Base-by-base conservation (phyloP, 2,888 invertebrate genomes). In the Meloe dianella region DNA sequence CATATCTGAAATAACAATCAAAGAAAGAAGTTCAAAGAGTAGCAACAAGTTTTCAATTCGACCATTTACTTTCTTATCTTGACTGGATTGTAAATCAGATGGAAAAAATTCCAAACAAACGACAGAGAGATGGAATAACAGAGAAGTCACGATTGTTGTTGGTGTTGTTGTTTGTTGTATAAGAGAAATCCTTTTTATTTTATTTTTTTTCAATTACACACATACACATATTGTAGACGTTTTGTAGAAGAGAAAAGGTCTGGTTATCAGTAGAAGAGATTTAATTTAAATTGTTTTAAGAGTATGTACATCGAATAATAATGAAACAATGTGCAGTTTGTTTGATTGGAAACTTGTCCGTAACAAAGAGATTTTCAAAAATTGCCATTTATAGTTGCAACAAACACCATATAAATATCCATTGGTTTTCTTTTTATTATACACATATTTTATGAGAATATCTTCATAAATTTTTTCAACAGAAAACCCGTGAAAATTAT, bases 31-130 rank as follows among this genome's bases (percentile, higher is more conserved):
- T 54, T 24, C 54, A 54, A 54, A 54, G 54, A 54, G 54, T 54
- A 54, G 54, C 54, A 54, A 54, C 54, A 54, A 54, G 54, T 54
- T 54, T 54, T 54, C 54, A 54, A 54, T 54, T 54, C 54, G 54
- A 54, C 54, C 54, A 54, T 54, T 54, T 54, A 54, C 54, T 54
- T 54, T 54, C 54, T 54, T 54, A 54, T 54, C 54, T 54, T 54
- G 54, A 54, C 54, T 54, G 12, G 54, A 14, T 54, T 54, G 24
- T 54, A 54, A 54, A 54, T 54, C 54, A 54, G 24, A 54, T 22
- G 17, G 14, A 24, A 54, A 14, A 54, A 22, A 12, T 22, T 9
- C 20, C 8, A 9, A 51, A 51, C 9, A 3, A 54, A 10, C 10
- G 14, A 54, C 12, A 54, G 24, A 54, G 22, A 54, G 24, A 54